Evolutionary conservation across 2,888 invertebrate genomes (phyloP), one percentile per base, ranked within the genome.

Genomic region (Cotesia congregata): DNA sequence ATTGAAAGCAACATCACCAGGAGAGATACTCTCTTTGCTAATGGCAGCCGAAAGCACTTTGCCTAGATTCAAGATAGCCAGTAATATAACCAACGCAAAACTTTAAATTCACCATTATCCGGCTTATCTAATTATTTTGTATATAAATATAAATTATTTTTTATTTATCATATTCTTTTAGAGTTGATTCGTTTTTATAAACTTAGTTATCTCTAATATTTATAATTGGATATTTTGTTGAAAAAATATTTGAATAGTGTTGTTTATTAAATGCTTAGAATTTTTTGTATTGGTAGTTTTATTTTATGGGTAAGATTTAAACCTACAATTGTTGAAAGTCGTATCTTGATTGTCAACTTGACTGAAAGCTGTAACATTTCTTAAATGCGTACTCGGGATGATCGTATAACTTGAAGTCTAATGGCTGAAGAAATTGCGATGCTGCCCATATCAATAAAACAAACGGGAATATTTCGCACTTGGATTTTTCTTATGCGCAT

Each of bases 1-100:
- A 88, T 88, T 86, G 86, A 87, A 85, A 88, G 87, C 86, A 88
- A 87, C 86, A 85, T 83, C 81, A 82, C 72, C 80, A 77, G 74
- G 79, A 80, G 75, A 75, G 72, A 75, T 74, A 75, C 79, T 79
- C 81, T 80, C 77, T 74, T 79, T 81, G 82, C 80, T 83, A 83
- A 83, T 85, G 83, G 82, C 80, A 83, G 69, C 73, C 79, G 30
- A 81, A 80, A 80, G 81, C 82, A 82, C 84, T 85, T 83, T 79
- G 80, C 79, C 77, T 80, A 81, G 81, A 82, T 82, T 80, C 72
- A 79, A 84, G 9, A 50, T 41, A 77, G 68, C 61, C 60, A 30
- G 38, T 60, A 41, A n/a, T 67, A 72, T 67, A 40, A 12, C 38
- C 15, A 67, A 38, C 40, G 5, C 38, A 12, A 39, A 40, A 67